Base-by-base conservation (phyloP, 1,140 invertebrate genomes). In the Choristoneura fumiferana region DNA sequence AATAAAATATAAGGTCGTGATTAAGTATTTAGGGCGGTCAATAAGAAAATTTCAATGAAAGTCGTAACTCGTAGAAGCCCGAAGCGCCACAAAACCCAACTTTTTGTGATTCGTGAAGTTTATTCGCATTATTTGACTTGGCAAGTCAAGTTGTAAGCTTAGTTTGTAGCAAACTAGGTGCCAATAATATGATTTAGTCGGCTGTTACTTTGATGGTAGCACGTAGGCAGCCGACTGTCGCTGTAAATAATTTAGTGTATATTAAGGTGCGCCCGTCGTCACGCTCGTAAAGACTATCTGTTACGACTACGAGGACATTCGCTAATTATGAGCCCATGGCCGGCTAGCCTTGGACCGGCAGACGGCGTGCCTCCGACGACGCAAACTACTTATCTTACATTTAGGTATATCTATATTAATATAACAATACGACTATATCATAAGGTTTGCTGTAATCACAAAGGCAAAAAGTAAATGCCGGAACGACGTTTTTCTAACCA, bases 361-460 rank as follows among this genome's bases (percentile, higher is more conserved):
- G 68, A 73, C 71, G 35, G 71, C 71, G 55, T 66, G 65, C 63
- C 63, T 62, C 62, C 62, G 40, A 55, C 45, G 45, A n/a, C 22
- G 2, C 22, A 3, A 6, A 29, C 6, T 29, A 29, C 22, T 54
- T 67, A 59, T 55, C 57, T 12, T 53, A 59, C 59, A 58, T 64
- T 54, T 62, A 15, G 53, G 59, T 58, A 60, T 62, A 52, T 54
- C 57, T 52, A 40, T 8, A 40, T 14, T 40, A 8, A 40, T n/a
- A n/a, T n/a, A n/a, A 9, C 9, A 17, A 17, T 15, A 37, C 35
- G 9, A 37, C 9, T 10, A 37, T 8, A 37, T 8, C 35, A 1
- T 4, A 37, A 4, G 35, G 3, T 12, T 12, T 9, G 8, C 3
- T 8, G 35, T 37, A 12, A 37, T 37, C 8, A 49, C 37, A 18